Base-by-base conservation (phyloP, 2,888 invertebrate genomes). In the Folsomia manolachei region DNA sequence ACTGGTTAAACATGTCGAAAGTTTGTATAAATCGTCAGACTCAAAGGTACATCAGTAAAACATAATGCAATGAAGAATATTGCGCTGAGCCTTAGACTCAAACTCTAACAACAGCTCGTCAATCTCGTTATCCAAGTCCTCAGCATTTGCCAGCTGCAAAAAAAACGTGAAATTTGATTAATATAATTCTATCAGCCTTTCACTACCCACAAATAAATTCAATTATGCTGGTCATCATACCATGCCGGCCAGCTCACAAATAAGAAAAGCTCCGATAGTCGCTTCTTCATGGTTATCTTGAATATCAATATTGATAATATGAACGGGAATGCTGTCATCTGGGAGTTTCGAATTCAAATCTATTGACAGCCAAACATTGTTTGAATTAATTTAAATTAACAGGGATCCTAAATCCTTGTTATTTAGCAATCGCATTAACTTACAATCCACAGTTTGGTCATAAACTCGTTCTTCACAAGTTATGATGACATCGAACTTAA, bases 261-360 rank as follows among this genome's bases (percentile, higher is more conserved):
- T 97, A 81, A 97, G 88, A 86, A 98, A 97, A 51, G 99, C 98
- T 78, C 99, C 99, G 82, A 99, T 91, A 1, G 98, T 95, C 0
- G 99, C 99, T 85, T 99, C 99, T 84, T 99, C 99, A 80, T 98
- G 96, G 85, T 99, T 99, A 86, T 99, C 99, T 84, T 95, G 96
- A 81, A 99, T 97, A 83, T 99, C 99, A 80, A 99, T 91, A 84
- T 99, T 99, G 71, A 99, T 91, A 61, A 99, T 90, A 86, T 99
- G 99, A 1, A 94, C 96, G 4, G 95, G 92, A 69, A 93, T 91
- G 84, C 93, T 93, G 81, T 90, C 89, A 66, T 90, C 88, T 0
- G 92, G 90, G 70, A 91, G 89, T 82, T 91, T 88, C 27, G 88
- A 90, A 80, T 95, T 93, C 88, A 95, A 81, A 72, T 82, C 83